These are phyloP conservation scores for Scaeva pyrastri DNA, from an alignment of 2,888 invertebrate genomes.

Conservation along the genomic window DNA sequence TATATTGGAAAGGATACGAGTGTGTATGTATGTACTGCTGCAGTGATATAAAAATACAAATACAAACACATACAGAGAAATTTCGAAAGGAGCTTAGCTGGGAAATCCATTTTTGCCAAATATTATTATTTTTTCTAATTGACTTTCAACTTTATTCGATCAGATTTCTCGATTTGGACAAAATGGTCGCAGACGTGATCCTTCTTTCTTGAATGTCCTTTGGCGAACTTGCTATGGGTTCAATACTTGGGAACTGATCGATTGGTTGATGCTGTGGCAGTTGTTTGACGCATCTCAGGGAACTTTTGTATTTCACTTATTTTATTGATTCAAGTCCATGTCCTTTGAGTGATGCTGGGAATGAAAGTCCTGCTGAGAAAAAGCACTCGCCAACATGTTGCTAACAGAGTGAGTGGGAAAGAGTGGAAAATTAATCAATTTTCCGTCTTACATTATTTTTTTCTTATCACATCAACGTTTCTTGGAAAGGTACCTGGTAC, in stretches of 20 bases:
- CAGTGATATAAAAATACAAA: too few relatives aligned
- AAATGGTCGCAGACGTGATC: conserved; percentile 46
- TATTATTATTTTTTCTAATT: not conserved
- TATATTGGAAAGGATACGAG: conserved; percentile 53
- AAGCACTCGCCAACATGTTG: conserved; percentile 28
- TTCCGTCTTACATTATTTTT: conserved; percentile 30
- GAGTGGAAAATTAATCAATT: conserved; percentile 47
- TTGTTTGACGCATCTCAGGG: conserved; percentile 1
- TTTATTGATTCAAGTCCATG: too few relatives aligned
- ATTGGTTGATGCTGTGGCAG: conserved; percentile 32
- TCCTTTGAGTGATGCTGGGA: not conserved
- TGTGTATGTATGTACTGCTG: too few relatives aligned
- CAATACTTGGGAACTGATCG: conserved; percentile 61
- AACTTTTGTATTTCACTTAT: conserved; percentile 28
- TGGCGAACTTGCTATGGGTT: conserved; percentile 28
- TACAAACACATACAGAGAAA: conserved; percentile 16
- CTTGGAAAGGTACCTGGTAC: conserved; percentile 15
- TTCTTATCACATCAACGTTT: conserved; percentile 28
- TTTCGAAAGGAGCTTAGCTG: not conserved
- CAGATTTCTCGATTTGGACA: not conserved
- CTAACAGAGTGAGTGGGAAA: not conserved
- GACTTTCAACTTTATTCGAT: conserved; percentile 36
- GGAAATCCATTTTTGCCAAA: conserved; percentile 3
- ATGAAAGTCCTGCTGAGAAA: not conserved
- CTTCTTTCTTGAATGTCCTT: conserved; percentile 39